Percentiles rank a stretch among this genome's conserved stretches.
Conservation (phyloP, 2,888 invertebrate genomes). For the Drosophila cognata region DNA sequence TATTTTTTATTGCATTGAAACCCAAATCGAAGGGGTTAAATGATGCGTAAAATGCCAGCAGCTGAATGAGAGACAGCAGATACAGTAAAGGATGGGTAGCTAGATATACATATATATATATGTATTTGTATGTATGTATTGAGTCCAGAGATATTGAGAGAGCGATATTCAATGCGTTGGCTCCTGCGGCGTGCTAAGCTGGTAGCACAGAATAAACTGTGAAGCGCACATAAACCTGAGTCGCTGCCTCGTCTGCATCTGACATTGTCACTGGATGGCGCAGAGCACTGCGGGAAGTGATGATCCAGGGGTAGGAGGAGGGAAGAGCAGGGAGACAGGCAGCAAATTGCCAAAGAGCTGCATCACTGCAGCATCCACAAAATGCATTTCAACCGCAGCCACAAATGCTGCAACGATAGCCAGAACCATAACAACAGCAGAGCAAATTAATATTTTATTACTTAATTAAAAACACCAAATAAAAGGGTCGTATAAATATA, state of each 20-base stretch:
- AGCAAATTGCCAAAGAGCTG: constrained; percentile 38
- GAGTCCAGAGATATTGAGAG: constrained; percentile 12
- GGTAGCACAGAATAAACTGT: constrained; percentile 50
- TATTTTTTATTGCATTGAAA: constrained; percentile 59
- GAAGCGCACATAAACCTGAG: constrained; percentile 48
- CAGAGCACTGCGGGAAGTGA: constrained; percentile 15
- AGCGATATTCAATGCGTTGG: constrained; percentile 39
- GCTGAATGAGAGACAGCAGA: constrained; percentile 10
- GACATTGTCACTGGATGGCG: constrained; percentile 25
- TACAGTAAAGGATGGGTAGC: neutral
- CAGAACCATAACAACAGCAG: constrained; percentile 47
- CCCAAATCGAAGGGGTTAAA: constrained; percentile 71
- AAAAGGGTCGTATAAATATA: constrained; percentile 54
- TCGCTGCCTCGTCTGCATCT: constrained; percentile 26
- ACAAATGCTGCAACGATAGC: constrained; percentile 13
- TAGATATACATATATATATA: neutral
- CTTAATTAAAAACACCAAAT: constrained; percentile 75
- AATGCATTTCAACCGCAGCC: constrained; percentile 75
- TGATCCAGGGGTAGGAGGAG: neutral
- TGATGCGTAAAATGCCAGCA: constrained; percentile 66
- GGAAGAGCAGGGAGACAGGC: neutral
- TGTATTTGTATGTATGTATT: neutral
- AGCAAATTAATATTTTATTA: constrained; percentile 77
- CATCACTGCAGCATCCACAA: constrained; percentile 59
- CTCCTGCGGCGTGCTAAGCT: constrained; percentile 29